These are phyloP conservation scores for Sceloporus tristichus DNA, from an alignment of 2,113 vertebrate genomes.

Conservation along the genomic window DNA sequence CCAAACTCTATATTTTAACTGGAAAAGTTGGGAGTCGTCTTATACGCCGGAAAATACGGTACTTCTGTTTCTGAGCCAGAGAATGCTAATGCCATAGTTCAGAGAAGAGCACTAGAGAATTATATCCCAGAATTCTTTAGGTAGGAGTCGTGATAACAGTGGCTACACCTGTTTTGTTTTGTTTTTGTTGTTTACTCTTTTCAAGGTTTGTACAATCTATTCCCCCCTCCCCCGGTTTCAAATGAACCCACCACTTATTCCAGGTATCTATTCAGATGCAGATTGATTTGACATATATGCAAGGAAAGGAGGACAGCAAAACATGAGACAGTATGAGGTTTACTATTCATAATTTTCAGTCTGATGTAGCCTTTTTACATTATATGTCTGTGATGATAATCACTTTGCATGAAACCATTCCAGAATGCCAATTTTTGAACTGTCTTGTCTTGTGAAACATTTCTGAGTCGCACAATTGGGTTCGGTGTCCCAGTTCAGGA, in stretches of 20 bases:
- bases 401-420: slow-evolving; percentile 43
- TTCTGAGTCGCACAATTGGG: too few species aligned
- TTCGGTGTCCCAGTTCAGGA: too few species aligned
- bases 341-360: slow-evolving; percentile 59
- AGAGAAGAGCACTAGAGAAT: too few species aligned
- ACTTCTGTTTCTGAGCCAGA: too few species aligned
- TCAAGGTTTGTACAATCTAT: background rate
- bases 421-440: slow-evolving; percentile 32
- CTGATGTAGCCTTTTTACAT: slow-evolving; percentile 36
- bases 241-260: background rate
- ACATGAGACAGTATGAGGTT: slow-evolving; percentile 34
- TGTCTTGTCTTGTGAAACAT: too few species aligned
- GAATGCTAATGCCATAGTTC: too few species aligned
- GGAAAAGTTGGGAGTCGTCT: too few species aligned
- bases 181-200: background rate
- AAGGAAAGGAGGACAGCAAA: slow-evolving; percentile 10
- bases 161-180: too few species aligned
- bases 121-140: too few species aligned
- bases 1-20: too few species aligned
- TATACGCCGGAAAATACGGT: too few species aligned
- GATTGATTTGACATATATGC: background rate
- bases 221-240: slow-evolving; percentile 2
- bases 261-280: background rate
- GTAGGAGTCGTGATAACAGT: too few species aligned
- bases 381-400: slow-evolving; percentile 52